Evolutionary conservation across 64 coral and sea anemone genomes (phyloP), one percentile per base, ranked within the genome.

Genomic region (Trachythela sp.): DNA sequence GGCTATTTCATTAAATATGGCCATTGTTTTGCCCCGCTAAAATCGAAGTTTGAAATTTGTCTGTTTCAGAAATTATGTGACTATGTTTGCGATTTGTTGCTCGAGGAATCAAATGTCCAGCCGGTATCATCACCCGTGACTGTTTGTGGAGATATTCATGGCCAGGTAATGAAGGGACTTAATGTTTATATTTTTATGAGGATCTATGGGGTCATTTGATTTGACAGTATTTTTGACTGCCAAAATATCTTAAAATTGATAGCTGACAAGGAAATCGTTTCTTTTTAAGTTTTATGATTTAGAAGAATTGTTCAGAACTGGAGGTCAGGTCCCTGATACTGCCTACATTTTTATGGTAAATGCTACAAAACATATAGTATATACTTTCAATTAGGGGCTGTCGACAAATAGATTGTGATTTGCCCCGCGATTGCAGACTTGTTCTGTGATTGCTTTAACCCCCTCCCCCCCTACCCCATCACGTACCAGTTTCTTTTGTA

Each of bases 81-180:
- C 68, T 90, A 90, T 50, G 96, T 99, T 49, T 99, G 96, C 18
- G 96, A 99, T 36, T 89, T 99, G 84, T 70, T 99, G n/a, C 89
- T 99, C 31, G 96, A 99, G 70, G 96, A 99, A 88, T 94, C 93
- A 24, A 99, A 99, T 20, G 96, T 99, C 13, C 96, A 99, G 10
- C 96, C 96, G 36, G 96, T 99, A 89, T 99, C 96, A 68, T 91
- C 89, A 20, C 96, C 96, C n/a, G 96, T 99, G 0, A 99, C 96
- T 27, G 96, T 99, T 77, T 99, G 96, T 91, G 96, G 96, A 54
- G 96, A 99, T 50, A 99, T 99, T 87, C 96, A 99, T 68, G 96
- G 96, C 29, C 96, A 99, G 88, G 96, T 99, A 43, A 70, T 26
- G 15, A 86, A 72, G 36, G 8, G 8, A 52, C 35, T n/a, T n/a